Base-by-base conservation (phyloP, 2,797 vertebrate species). In the Hydrolagus colliei region DNA sequence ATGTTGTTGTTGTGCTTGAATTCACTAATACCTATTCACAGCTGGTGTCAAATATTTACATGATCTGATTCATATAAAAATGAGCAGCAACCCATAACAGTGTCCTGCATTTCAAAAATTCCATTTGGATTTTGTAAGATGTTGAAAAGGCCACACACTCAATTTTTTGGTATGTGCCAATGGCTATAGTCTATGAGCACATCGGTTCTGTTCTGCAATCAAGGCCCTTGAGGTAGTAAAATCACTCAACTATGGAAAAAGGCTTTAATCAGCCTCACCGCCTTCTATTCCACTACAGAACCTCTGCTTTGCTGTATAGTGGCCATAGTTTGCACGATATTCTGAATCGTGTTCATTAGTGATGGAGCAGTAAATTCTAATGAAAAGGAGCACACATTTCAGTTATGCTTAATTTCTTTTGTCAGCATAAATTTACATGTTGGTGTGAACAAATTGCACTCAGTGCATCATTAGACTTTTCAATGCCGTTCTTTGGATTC, bases 361-460 rank as follows among this genome's bases (percentile, higher is more conserved):
- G 67, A 67, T 68, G 9, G 79, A 20, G 22, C 62, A 10, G 8
- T 41, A 82, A 68, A 82, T 68, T 68, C 18, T 8, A 16, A 67
- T 82, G 14, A 82, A 82, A 82, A 35, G 5, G 35, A 35, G 27
- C 9, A 18, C 18, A 13, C 8, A 9, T 67, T 82, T 68, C 67
- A 14, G 27, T 35, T 20, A 35, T 16, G 35, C 35, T 82, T 68
- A 35, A 27, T 41, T 68, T 82, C 7, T 14, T 67, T 41, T 62
- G 63, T 16, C 27, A 18, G 79, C 27, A 35, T 14, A 80, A 32
- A 80, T 80, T 80, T 80, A 80, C 18, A 32, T 80, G 12, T 8
- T 80, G 62, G 78, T 63, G 18, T 14, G 61, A 27, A 79, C 63
- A 13, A 79, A 79, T 63, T 82, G 79, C 27, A 67, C 16, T 67